A percentile compares a stretch with the other conserved stretches of the same genome.
Conservation (phyloP, 2,113 vertebrate species). For the Myanophis thanlyinensis region DNA sequence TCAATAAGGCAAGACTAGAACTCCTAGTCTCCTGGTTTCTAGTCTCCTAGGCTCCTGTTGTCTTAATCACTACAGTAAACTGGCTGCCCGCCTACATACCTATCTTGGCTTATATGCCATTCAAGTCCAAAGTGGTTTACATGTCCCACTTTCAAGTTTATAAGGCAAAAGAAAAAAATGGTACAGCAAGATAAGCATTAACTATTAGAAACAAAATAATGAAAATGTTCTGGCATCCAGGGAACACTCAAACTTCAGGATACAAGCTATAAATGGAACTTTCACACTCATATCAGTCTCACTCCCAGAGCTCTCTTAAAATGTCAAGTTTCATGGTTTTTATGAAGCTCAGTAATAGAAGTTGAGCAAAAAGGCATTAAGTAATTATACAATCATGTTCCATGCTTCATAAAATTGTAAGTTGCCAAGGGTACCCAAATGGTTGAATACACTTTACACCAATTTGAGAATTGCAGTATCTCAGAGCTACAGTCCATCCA, state of each 20-base stretch:
- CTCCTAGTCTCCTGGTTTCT: not conserved
- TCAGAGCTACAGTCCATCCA: not conserved
- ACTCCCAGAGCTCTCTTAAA: not conserved
- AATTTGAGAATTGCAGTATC: not conserved
- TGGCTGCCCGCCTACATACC: not conserved
- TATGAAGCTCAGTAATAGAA: not conserved
- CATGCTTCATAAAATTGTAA: not conserved
- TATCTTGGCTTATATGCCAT: not conserved
- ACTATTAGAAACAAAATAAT: not conserved
- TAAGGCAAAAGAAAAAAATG: not conserved
- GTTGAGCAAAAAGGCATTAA: not conserved
- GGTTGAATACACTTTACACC: constrained; percentile 7
- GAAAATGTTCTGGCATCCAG: not conserved
- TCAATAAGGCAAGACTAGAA: not conserved
- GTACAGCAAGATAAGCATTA: not conserved
- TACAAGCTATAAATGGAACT: not conserved
- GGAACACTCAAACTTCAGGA: not conserved
- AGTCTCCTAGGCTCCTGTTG: too few relatives aligned
- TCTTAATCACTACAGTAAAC: not conserved
- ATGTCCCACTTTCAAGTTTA: not conserved
- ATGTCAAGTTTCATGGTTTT: not conserved
- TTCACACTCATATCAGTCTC: not conserved
- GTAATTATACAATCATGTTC: not conserved
- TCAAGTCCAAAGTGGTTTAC: not conserved
- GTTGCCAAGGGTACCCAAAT: not conserved